Conservation (phyloP, 2,113 vertebrate genomes). For the Chamaea fasciata region DNA sequence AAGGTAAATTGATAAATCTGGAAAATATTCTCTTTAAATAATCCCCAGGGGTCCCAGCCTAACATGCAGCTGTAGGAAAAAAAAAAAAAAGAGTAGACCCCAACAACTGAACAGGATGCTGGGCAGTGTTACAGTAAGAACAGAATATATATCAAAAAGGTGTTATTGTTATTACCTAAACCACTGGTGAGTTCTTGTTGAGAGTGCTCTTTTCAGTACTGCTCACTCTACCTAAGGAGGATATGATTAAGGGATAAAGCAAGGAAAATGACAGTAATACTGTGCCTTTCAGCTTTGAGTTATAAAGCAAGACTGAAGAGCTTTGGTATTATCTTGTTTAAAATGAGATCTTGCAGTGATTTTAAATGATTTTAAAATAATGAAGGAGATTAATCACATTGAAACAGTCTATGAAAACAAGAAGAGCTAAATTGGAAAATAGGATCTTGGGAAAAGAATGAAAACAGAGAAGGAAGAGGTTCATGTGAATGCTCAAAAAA, state of each 20-base stretch:
- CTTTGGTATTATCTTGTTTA: slow-evolving; percentile 27
- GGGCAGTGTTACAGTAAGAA: not conserved
- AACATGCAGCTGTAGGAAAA: not conserved
- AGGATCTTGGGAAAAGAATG: slow-evolving; percentile 44
- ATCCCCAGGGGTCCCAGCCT: not conserved
- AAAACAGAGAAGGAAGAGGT: not conserved
- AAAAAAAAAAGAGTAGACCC: not conserved
- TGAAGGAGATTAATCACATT: slow-evolving; percentile 50
- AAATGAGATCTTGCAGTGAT: slow-evolving; percentile 30
- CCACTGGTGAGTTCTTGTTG: not conserved
- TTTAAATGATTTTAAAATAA: slow-evolving; percentile 39
- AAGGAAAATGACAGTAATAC: not conserved
- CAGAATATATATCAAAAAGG: not conserved
- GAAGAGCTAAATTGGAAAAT: slow-evolving; percentile 41
- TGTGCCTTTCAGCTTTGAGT: not conserved
- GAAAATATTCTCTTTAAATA: not conserved
- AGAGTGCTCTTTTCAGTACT: not conserved
- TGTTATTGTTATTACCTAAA: not conserved
- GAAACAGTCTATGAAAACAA: slow-evolving; percentile 59
- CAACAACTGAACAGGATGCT: not conserved
- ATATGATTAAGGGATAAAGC: not conserved
- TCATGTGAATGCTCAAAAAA: slow-evolving; percentile 27
- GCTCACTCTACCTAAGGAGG: not conserved
- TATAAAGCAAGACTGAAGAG: slow-evolving; percentile 7
- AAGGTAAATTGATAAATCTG: slow-evolving; percentile 4